Base-by-base conservation (phyloP, 2,113 vertebrate genomes). In the Clarias gariepinus region DNA sequence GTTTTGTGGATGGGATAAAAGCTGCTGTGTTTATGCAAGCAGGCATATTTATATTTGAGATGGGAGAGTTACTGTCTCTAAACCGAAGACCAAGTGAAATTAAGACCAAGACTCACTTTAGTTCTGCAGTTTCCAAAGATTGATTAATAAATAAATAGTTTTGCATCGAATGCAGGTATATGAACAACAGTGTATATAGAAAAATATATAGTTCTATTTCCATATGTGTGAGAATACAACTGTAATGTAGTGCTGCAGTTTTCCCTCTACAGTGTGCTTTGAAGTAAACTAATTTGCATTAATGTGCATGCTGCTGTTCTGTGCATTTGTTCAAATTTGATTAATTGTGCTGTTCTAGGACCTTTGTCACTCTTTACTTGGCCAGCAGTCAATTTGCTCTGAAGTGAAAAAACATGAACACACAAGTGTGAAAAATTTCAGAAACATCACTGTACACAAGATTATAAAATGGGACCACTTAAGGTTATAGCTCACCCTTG, bases 81-180 rank as follows among this genome's bases (percentile, higher is more conserved):
- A 60, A 63, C 13, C 58, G 47, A 73, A 52, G 53, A 30, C 68
- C 57, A 69, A 73, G 36, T 60, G 63, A 36, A 60, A 71, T 30
- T 55, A 81, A 69, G 78, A 80, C 28, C 28, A 60, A 63, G 57
- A 52, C 55, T 77, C 19, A 57, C 30, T 55, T 69, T 66, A 64
- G 64, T 77, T 83, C 84, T 83, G 81, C 71, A 60, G 28, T 53
- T 61, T 87, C 33, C 60, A 86, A 33, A 80, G 77, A 60, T 71
- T 74, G 36, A 61, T 41, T 74, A 74, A 28, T 52, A 47, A 7
- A 47, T 76, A 53, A 60, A 16, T 19, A 47, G 28, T 86, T 79
- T 8, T 86, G 28, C 33, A 86, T 33, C 4, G 23, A 66, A 55
- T 84, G 69, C 11, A 61, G 47, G 61, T 68, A 33, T 57, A 58